Base-by-base conservation (phyloP, 2,888 invertebrate species). In the Thera britannica region DNA sequence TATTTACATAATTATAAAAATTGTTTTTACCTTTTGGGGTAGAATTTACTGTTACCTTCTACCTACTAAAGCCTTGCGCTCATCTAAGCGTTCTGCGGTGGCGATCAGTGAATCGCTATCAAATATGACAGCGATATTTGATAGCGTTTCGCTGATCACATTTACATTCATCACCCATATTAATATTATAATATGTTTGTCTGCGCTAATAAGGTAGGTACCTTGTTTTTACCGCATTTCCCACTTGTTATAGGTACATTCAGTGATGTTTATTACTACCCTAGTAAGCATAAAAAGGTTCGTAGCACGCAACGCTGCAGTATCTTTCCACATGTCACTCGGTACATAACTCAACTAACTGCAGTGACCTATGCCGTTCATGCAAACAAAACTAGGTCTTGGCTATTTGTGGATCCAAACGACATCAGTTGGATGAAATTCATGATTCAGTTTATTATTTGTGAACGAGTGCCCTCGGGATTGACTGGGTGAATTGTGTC, bases 371-470 rank as follows among this genome's bases (percentile, higher is more conserved):
- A 75, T 84, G 75, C 74, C 72, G 75, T 76, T 75, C 78, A 80
- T 80, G 79, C 77, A 82, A 79, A 80, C 75, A 81, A 76, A 87
- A 83, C 80, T 84, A 81, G 86, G 83, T 83, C 81, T 82, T 67
- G 68, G 76, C 81, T 88, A 86, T 87, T 87, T 74, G 80, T 75
- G 77, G 82, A 82, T 75, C 69, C 65, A 71, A 77, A 75, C 77
- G 80, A 79, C 80, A 83, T 77, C 77, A 81, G 79, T 67, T 67
- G 63, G 70, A 78, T 79, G 71, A 70, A 76, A 75, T 76, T 75
- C 69, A 71, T 72, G 61, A 68, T 72, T 68, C 66, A 55, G 55
- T 70, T 71, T 64, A 54, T 51, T 61, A 58, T 67, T 65, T 67
- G 60, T 57, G 57, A 54, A 54, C 44, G 46, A 62, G 58, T 57